Evolutionary conservation across 2,888 invertebrate species (phyloP), one percentile per base, ranked within the genome.

Genomic region (Stenotaenia linearis): DNA sequence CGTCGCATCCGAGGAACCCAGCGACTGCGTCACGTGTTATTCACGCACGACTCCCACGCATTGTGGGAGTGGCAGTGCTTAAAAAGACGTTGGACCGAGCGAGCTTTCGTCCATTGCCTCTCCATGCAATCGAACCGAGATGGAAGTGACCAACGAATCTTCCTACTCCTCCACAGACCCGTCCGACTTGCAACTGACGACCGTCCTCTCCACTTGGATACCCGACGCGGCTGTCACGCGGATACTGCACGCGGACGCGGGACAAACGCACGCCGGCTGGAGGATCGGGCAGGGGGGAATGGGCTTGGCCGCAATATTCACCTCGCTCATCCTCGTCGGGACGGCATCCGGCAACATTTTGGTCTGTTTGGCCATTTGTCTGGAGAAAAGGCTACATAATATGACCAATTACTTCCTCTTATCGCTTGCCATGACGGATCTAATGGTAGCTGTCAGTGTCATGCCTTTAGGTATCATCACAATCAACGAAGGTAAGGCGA

Each of bases 381-480:
- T 95, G 85, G 97, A 98, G 88, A 91, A 93, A 81, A 90, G 94
- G 84, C 88, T 97, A 81, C 97, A 97, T 87, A 97, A 96, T 87
- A 94, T 96, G 82, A 97, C 97, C 82, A 98, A 97, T 88, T 97
- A 97, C 88, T 97, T 97, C 87, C 89, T 97, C 82, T 89, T 97
- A 84, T 97, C 97, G 28, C 88, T 98, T 85, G 96, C 97, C 75
- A 92, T 96, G 79, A 97, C 97, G 79, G 97, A 98, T 88, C 89
- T 97, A 80, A 89, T 97, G 82, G 97, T 97, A 85, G 96, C 95
- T 84, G 88, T 96, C 82, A 92, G 97, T 85, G 97, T 97, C 80
- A 98, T 98, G 97, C 97, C 97, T 5, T 90, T 97, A 86, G 95
- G 95, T 81, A 96, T 97, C 56, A 92, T 97, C 84, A 95, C 94